phyloP scores from a whole-genome alignment of 2,113 vertebrate species.

The Chloroceryle aenea region DNA sequence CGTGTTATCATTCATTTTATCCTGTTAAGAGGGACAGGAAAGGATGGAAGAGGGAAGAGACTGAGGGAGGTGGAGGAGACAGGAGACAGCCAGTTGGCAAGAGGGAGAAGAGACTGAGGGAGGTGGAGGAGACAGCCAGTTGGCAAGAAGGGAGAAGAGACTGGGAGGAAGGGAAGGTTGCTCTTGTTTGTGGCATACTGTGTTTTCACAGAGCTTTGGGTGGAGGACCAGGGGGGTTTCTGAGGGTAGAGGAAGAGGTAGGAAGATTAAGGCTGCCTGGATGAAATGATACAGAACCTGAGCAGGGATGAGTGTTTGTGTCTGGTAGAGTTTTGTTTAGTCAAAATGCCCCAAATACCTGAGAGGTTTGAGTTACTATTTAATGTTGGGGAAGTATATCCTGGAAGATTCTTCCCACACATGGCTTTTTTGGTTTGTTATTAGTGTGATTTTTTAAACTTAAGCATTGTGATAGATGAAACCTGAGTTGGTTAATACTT shows the following conservation, averaged over 20 bases:
- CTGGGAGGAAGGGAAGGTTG: background rate
- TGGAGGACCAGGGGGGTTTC: background rate
- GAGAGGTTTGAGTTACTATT: background rate
- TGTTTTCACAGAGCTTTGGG: background rate
- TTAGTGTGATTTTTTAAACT: background rate
- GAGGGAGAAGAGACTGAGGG: background rate
- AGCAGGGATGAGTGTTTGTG: background rate
- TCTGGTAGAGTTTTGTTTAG: background rate
- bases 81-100: too few species aligned
- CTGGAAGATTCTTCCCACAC: background rate
- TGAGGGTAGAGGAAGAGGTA: background rate
- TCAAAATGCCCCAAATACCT: background rate
- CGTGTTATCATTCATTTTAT: background rate
- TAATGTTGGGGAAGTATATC: background rate
- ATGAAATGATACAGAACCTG: background rate
- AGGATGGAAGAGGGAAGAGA: background rate
- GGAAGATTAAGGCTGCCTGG: background rate
- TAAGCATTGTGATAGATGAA: background rate
- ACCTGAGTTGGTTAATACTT: background rate
- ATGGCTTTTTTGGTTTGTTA: background rate
- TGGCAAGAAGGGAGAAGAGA: too few species aligned
- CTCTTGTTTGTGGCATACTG: background rate
- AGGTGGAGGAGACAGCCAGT: background rate
- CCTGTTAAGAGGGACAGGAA: background rate
- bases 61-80: background rate